Percentiles rank a stretch among this genome's conserved stretches.
Conservation (phyloP, 2,797 vertebrate genomes). For the Tapirus indicus region DNA sequence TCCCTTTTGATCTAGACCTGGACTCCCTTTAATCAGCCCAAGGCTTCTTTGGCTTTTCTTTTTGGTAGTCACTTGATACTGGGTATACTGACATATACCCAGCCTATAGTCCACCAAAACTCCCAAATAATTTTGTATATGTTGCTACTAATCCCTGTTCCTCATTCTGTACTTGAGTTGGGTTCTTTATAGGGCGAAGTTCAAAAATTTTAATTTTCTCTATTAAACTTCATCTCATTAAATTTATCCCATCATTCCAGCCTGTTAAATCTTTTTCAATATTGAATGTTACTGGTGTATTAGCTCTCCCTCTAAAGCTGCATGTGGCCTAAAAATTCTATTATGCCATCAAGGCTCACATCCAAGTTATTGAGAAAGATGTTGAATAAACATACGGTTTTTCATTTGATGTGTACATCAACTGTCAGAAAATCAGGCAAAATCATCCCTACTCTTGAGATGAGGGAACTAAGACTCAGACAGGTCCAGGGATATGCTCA, state of each 20-base stretch:
- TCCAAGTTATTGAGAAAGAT: slow-evolving; percentile 46
- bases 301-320: not conserved
- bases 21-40: not conserved
- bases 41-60: not conserved
- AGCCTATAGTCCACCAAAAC: not conserved
- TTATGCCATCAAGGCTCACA: not conserved
- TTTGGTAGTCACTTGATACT: not conserved
- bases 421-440: not conserved
- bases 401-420: not conserved
- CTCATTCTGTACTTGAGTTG: slow-evolving; percentile 10
- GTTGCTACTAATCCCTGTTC: not conserved
- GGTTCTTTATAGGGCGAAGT: not conserved
- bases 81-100: not conserved
- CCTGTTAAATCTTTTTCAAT: slow-evolving; percentile 1
- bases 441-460: not conserved
- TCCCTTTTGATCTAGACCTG: not conserved
- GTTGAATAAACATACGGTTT: not conserved
- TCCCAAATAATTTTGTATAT: not conserved
- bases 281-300: not conserved
- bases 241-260: not conserved
- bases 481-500: not conserved
- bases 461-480: not conserved
- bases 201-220: slow-evolving; percentile 15
- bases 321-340: not conserved
- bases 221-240: slow-evolving; percentile 19